Evolutionary conservation across 1,140 invertebrate species (phyloP), one percentile per base, ranked within the genome.

Genomic region (Lepidurus packardi): DNA sequence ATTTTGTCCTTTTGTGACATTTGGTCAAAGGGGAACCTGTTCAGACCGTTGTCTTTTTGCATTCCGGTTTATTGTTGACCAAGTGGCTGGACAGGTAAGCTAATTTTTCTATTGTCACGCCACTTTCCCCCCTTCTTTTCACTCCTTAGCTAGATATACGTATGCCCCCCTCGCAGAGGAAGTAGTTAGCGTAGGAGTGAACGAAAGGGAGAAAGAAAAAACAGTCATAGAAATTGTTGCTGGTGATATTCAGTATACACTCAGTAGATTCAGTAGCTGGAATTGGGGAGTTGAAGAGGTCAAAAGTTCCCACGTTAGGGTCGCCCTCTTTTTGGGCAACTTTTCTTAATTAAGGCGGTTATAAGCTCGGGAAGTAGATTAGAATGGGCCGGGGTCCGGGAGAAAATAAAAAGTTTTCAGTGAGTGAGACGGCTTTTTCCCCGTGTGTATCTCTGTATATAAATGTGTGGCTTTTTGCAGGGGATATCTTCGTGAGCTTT

Each of bases 61-160:
- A 65, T 65, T 65, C 53, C 53, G 16, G 53, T 65, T 21, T 21
- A 65, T 65, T 65, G 53, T 65, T 65, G 53, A 65, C 53, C 53
- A 65, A 65, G 53, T 65, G 53, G 53, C 53, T 65, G 16, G 53
- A 65, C 53, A 65, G 53, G 53, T 65, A 65, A 65, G 53, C 53
- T 65, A 65, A 65, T 65, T 65, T 65, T 65, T 65, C 53, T 65
- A 65, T 65, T 65, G 53, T 65, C 53, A 65, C 53, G 53, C 53
- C 53, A 65, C 16, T 65, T 65, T 65, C 21, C 53, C 53, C 53
- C 21, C 21, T 65, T 16, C 47, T 21, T 21, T 21, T 16, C 7
- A 65, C 53, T 65, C 53, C 16, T 13, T 65, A 5, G 16, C 53
- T 65, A 65, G 53, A 65, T 65, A 21, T n/a, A 21, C 21, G 47